A percentile compares a stretch with the other conserved stretches of the same genome.
Conservation (phyloP, 2,113 vertebrate genomes). For the Pteruthius melanotis region DNA sequence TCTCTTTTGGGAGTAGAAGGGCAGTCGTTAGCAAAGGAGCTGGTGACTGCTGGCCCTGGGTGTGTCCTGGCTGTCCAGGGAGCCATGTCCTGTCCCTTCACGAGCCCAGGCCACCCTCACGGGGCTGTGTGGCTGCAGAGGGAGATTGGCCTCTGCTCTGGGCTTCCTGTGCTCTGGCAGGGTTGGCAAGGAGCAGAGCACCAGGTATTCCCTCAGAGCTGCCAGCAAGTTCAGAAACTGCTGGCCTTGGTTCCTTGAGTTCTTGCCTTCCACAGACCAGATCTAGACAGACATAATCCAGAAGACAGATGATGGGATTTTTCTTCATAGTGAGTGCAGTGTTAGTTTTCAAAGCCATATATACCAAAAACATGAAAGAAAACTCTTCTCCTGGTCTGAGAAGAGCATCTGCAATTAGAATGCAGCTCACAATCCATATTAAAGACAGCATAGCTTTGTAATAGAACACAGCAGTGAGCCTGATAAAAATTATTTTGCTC, state of each 20-base stretch:
- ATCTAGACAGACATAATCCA: neutral
- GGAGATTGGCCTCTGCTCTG: neutral
- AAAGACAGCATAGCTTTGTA: neutral
- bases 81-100: fast-evolving
- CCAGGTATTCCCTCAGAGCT: neutral
- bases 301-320: neutral
- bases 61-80: neutral
- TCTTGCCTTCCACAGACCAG: neutral
- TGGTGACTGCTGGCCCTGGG: neutral
- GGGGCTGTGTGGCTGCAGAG: neutral
- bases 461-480: neutral
- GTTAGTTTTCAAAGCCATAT: neutral
- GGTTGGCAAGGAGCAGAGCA: too few relatives aligned
- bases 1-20: neutral
- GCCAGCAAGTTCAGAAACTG: neutral
- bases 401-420: neutral
- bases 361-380: neutral
- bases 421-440: neutral
- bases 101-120: neutral
- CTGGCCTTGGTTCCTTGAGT: neutral
- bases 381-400: neutral
- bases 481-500: neutral
- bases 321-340: neutral
- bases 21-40: neutral
- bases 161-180: neutral